A percentile compares a stretch with the other conserved stretches of the same genome.
Evolutionary conservation across 2,113 vertebrate species (phyloP).

Genomic region (Lonchura striata): DNA sequence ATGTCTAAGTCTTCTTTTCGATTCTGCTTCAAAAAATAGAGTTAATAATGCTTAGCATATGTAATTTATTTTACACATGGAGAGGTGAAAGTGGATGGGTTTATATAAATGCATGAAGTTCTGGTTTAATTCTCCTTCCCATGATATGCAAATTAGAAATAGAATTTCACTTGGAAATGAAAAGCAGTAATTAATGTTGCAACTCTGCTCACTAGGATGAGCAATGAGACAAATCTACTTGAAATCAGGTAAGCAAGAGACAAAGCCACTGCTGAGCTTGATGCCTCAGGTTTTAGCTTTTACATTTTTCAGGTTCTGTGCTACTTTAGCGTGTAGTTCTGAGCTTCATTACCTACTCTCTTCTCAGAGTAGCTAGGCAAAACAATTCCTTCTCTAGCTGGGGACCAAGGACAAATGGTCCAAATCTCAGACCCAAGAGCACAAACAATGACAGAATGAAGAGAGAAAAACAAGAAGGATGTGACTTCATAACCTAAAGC

Average conservation of each 20-base stretch:
- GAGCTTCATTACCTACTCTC: not conserved
- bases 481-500: not conserved
- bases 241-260: slow-evolving; percentile 59
- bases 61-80: not conserved
- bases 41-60: not conserved
- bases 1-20: not conserved
- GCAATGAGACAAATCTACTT: slow-evolving; percentile 46
- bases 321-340: not conserved
- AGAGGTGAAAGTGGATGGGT: not conserved
- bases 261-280: slow-evolving; percentile 29
- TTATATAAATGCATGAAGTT: not conserved
- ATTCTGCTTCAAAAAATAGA: not conserved
- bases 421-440: not conserved
- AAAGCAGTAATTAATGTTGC: slow-evolving; percentile 43
- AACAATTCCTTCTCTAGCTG: not conserved
- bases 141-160: not conserved
- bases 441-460: not conserved
- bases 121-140: not conserved
- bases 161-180: not conserved
- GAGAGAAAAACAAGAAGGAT: not conserved
- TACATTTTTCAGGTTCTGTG: not conserved
- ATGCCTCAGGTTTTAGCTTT: not conserved
- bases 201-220: slow-evolving; percentile 47
- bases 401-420: not conserved
- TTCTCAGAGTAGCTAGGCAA: not conserved